Base-by-base conservation (phyloP, 92 coral and sea anemone genomes). In the Virgularia gustaviana region DNA sequence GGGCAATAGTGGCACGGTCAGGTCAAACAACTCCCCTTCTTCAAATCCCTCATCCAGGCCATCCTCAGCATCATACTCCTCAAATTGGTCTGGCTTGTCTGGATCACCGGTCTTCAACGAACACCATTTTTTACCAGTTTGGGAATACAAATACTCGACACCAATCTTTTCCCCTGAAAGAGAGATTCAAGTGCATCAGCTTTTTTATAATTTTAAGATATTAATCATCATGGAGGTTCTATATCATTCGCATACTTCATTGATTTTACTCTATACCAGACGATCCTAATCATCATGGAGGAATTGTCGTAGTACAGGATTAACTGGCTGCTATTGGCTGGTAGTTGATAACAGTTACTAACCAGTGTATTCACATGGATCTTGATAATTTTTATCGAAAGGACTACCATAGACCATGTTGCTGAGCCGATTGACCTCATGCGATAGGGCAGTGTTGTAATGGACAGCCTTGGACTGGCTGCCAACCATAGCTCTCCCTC, bases 71-170 rank as follows among this genome's bases (percentile, higher is more conserved):
- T 34, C 19, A 0, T 47, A 30, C 4, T 57, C 71, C 0, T 20
- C 22, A 1, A 71, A 31, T 16, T 71, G 25, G 13, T 71, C 71
- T 1, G 71, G 77, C 49, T 53, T 24, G 20, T 73, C 74, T 2
- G 75, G 78, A 27, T 57, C 73, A 0, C 32, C 49, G 37, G n/a
- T 60, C 16, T 43, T 43, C 4, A 73, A n/a, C 24, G 53, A 15
- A 16, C 45, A 32, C 71, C 73, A 72, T 5, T 13, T n/a, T n/a
- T 57, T 72, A 3, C 78, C 83, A 52, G 78, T 70, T 61, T 71
- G 71, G 18, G 15, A 25, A 47, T 36, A 49, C 52, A 79, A 30
- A 57, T 72, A 79, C 49, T 79, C 84, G 11, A 72, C 65, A 31
- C 83, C 72, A 20, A 78, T 28, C 9, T 30, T 30, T 63, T 73